Evolutionary conservation across 1,140 invertebrate genomes (phyloP).

Genomic region (Drosophila subpulchrella): DNA sequence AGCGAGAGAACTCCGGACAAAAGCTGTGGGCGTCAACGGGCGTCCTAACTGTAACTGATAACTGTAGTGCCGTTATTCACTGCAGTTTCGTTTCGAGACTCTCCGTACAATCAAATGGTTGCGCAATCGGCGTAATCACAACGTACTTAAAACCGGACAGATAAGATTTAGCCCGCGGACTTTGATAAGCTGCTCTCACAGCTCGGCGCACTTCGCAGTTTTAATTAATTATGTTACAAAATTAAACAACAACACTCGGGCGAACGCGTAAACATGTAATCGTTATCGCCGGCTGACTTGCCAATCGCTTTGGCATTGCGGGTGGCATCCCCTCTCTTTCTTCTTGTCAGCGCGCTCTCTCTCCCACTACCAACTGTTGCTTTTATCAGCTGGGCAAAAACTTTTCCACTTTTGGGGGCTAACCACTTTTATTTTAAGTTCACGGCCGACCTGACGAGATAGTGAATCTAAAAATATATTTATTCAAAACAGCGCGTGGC

Average conservation of each 20-base stretch:
- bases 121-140: slow-evolving; percentile 68
- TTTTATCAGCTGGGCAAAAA: slow-evolving; percentile 40
- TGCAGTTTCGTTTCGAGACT: slow-evolving; percentile 13
- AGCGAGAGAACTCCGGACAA: slow-evolving; percentile 9
- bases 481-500: slow-evolving; percentile 16
- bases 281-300: slow-evolving; percentile 65
- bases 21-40: slow-evolving; percentile 18
- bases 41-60: slow-evolving; percentile 51
- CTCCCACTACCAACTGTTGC: slow-evolving; percentile 14
- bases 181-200: slow-evolving; percentile 27
- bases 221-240: slow-evolving; percentile 40
- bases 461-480: not conserved
- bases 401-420: slow-evolving; percentile 39
- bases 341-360: slow-evolving; percentile 6
- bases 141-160: slow-evolving; percentile 28
- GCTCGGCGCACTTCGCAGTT: not conserved
- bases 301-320: slow-evolving; percentile 39
- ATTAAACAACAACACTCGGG: slow-evolving; percentile 12
- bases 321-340: slow-evolving; percentile 1
- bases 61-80: slow-evolving; percentile 44
- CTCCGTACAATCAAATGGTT: slow-evolving; percentile 33
- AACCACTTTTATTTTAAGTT: slow-evolving; percentile 41
- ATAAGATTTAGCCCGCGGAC: slow-evolving; percentile 50
- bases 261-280: slow-evolving; percentile 39
- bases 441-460: slow-evolving; percentile 44